phyloP scores from a whole-genome alignment of 2,113 vertebrate species.

The Triplophysa tibetana region DNA sequence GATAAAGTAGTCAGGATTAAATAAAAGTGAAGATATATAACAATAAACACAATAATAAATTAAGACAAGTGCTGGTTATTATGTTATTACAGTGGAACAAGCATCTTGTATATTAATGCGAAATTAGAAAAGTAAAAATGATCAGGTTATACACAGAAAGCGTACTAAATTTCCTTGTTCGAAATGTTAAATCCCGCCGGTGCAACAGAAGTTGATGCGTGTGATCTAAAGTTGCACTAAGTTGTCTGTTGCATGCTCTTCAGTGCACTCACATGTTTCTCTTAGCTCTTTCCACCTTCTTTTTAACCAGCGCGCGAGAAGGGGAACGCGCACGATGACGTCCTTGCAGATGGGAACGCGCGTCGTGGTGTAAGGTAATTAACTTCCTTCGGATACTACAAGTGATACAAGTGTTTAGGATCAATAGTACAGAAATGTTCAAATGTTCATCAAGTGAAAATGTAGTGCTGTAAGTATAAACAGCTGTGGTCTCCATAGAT shows the following conservation, averaged over 20 bases:
- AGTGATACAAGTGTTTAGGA: background rate
- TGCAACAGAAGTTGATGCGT: conserved; percentile 63
- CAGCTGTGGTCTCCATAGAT: background rate
- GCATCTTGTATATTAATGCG: conserved; percentile 45
- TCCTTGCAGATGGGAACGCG: conserved; percentile 51
- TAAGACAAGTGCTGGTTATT: conserved; percentile 56
- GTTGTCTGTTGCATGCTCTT: conserved; percentile 78
- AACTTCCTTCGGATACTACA: background rate
- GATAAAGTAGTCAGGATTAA: conserved; percentile 40
- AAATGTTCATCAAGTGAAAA: no score
- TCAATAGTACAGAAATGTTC: background rate
- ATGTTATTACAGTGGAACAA: conserved; percentile 44
- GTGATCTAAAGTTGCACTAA: conserved; percentile 76
- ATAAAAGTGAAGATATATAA: conserved; percentile 18
- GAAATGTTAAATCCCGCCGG: conserved; percentile 70
- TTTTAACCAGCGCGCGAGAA: conserved; percentile 99
- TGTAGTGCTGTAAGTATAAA: no score
- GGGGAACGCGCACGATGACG: conserved; percentile 92
- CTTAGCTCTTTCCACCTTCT: conserved; percentile 95
- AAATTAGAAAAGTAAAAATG: conserved; percentile 33
- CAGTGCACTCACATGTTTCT: conserved; percentile 94
- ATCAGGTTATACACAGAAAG: conserved; percentile 54
- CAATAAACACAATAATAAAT: conserved; percentile 58
- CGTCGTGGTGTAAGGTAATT: background rate
- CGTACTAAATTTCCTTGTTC: conserved; percentile 63